Base-by-base conservation (phyloP, 2,797 vertebrate genomes). In the Oreortyx pictus region DNA sequence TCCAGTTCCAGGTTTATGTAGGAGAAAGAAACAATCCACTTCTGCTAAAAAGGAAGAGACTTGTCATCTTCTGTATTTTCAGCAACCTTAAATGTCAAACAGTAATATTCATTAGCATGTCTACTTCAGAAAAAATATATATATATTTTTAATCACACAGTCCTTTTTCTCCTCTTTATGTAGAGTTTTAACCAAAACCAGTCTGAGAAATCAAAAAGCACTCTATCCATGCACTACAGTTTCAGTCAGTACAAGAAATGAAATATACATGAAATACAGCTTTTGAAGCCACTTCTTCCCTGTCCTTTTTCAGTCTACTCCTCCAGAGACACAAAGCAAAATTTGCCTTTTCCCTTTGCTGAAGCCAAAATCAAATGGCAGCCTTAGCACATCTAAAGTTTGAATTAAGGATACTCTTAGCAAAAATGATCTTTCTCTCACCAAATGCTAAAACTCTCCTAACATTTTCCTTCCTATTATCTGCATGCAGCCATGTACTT, bases 291-390 rank as follows among this genome's bases (percentile, higher is more conserved):
- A 27, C 9, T 35, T 82, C 74, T 80, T 46, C 29, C 33, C 60
- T 9, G 14, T 47, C 20, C 72, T 61, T 77, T 88, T 85, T 86
- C 80, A 86, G 47, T 56, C 82, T 92, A 35, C 62, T 81, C 70
- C 33, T 82, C 57, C 24, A n/a, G 52, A 82, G 70, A 91, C 50
- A 80, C 31, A 76, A 81, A 73, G 39, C 60, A 86, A 89, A 72
- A 79, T 62, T 54, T 71, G 41, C 19, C 50, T 75, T 54, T 72
- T 90, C 19, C 7, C 18, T 80, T 56, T 82, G 67, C 66, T 78
- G 59, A 92, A 90, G 52, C 56, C 31, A 44, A 91, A 80, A 92
- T 94, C 87, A 95, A 95, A 96, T 50, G 75, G 70, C 60, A 79
- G 72, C 44, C 92, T 93, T 64, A 88, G 80, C 85, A 86, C 85